Evolutionary conservation across 1,140 invertebrate genomes (phyloP).

Genomic region (Hermatobates lingyangjiaoensis): DNA sequence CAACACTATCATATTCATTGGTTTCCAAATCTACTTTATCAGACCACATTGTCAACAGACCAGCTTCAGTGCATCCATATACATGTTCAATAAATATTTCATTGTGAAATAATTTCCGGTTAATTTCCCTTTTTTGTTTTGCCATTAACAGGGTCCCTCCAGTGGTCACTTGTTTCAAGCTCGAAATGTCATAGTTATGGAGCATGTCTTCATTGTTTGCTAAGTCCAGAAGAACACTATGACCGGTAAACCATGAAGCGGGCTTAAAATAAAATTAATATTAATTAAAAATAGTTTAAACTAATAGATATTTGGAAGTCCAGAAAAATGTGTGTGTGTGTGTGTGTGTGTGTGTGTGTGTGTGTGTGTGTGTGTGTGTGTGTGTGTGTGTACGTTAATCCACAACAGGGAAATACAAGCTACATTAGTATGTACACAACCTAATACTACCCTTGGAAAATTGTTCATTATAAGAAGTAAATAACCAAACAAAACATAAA

Average conservation of each 20-base stretch:
- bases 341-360: no score
- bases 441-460: no score
- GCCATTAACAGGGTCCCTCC: neutral
- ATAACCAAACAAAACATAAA: no score
- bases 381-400: no score
- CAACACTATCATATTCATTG: neutral
- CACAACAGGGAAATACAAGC: no score
- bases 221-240: neutral
- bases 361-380: no score
- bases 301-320: no score
- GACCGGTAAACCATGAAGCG: constrained; percentile 1
- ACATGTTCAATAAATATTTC: neutral
- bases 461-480: no score
- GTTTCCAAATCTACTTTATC: neutral
- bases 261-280: no score
- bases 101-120: neutral
- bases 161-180: neutral
- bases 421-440: no score
- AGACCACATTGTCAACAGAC: neutral
- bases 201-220: neutral
- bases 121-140: neutral
- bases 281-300: no score
- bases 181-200: neutral
- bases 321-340: no score
- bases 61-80: constrained; percentile 1